Percentiles rank a stretch among this genome's conserved stretches.
Conservation (phyloP, 2,797 vertebrate genomes). For the Fistularia tabacaria region DNA sequence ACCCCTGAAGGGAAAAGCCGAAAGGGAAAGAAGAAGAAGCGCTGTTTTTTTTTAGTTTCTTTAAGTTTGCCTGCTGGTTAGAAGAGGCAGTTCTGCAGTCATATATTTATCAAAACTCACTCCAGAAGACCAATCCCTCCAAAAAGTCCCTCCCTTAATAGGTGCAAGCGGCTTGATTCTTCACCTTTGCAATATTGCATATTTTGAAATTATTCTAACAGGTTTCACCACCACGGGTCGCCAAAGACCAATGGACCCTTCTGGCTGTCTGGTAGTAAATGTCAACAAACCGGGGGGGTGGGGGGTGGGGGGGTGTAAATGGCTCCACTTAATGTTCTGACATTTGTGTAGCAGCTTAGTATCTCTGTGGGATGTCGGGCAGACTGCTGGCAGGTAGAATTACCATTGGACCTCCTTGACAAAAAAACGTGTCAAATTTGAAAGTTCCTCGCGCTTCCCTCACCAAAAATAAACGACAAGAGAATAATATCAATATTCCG, state of each 20-base stretch:
- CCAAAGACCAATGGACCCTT: constrained; percentile 4
- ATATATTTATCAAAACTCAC: neutral
- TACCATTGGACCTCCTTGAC: constrained; percentile 1
- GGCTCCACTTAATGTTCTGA: constrained; percentile 36
- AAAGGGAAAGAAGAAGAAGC: too few relatives aligned
- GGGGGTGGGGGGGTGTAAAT: constrained; percentile 12
- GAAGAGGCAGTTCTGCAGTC: too few relatives aligned
- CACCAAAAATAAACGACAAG: too few relatives aligned
- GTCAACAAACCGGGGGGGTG: constrained; percentile 11
- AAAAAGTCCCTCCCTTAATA: too few relatives aligned
- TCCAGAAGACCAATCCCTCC: neutral
- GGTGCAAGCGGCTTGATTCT: neutral
- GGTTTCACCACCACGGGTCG: neutral
- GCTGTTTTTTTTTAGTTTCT: too few relatives aligned
- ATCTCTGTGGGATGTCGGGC: constrained; percentile 20
- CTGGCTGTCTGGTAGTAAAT: constrained; percentile 10
- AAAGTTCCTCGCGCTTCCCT: too few relatives aligned
- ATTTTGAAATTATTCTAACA: neutral
- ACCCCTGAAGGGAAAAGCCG: too few relatives aligned
- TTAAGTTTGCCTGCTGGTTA: too few relatives aligned
- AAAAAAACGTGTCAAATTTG: neutral
- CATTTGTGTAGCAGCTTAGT: constrained; percentile 24
- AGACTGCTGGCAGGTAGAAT: constrained; percentile 19
- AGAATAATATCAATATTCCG: too few relatives aligned
- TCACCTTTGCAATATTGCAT: neutral